Base-by-base conservation (phyloP, 2,888 invertebrate genomes). In the Cerceris rybyensis region DNA sequence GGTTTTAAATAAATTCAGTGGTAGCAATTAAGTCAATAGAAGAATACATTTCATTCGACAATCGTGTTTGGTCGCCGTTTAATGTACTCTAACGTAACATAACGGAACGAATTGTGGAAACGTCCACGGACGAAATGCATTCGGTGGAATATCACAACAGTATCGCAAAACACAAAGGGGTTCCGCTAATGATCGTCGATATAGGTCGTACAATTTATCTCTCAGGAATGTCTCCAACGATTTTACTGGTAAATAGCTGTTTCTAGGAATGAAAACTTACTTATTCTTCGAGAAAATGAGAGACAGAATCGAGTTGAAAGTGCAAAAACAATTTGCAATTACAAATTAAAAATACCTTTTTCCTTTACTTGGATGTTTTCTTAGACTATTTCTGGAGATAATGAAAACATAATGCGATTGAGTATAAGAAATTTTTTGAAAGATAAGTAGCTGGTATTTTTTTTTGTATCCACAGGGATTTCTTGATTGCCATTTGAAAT, bases 21-120 rank as follows among this genome's bases (percentile, higher is more conserved):
- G 28, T 28, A 28, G 28, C 28, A 28, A 28, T 28, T 28, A 28
- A 28, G 28, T 28, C 1, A n/a, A 50, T 11, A 9, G 11, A 14
- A 28, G 42, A n/a, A 16, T n/a, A 14, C n/a, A 11, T 7, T 54
- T 41, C 28, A 60, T n/a, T 9, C 39, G 17, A 17, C 54, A 11
- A 55, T 2, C 17, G 14, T 42, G 7, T 39, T 39, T 41, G 49
- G 41, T 14, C n/a, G 14, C n/a, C 49, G 50, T 57, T 65, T 59
- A 59, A 58, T 43, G 28, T 9, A 14, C 65, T 65, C 17, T 41
- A 9, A 6, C 17, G 17, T 14, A 43, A n/a, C 42, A 39, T 64
- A 67, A 54, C 16, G 52, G 60, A 75, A 61, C 13, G 64, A 49
- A 54, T 14, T 16, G 49, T 43, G 28, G 55, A 39, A n/a, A 61